Evolutionary conservation across 2,113 vertebrate species (phyloP), one percentile per base, ranked within the genome.

Genomic region (Herpailurus yagouaroundi): DNA sequence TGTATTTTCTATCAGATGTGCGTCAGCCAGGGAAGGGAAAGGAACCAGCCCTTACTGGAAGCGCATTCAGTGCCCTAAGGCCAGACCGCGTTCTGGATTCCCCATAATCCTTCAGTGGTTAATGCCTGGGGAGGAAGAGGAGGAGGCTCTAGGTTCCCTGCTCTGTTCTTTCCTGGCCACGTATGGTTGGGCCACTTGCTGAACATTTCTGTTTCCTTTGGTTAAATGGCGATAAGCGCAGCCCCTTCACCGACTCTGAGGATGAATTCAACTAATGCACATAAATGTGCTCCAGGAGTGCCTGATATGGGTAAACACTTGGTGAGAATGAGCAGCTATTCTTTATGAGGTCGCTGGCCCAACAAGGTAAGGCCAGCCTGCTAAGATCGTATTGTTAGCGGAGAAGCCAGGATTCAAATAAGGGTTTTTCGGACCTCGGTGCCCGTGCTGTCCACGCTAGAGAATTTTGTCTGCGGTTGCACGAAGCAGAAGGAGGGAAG

Each of bases 281-380:
- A 0, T 23, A 38, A 25, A 27, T 48, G 2, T 3, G 15, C 9
- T 64, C 66, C 10, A 0, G 6, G 29, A 84, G 29, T 52, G n/a
- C 25, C 69, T 12, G 41, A 52, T 29, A 10, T 10, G 52, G 60
- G 31, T 74, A 31, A 36, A 10, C 19, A 15, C 18, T 57, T 23
- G 1, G 0, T 85, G 5, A 57, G 68, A 8, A 19, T 33, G 48
- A 87, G 66, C 31, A 50, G 52, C 88, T 76, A 0, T 87, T 45
- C 18, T n/a, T 84, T 60, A 21, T 11, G 0, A 50, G 74, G 14
- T 88, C 60, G 8, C 21, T 9, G 36, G 1, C 27, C 27, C 0
- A 4, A 74, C 84, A 29, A 76, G 21, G 29, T 10, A 21, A 29
- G 19, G 71, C 11, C 19, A 66, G 38, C 36, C 55, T 15, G 19